A percentile compares a stretch with the other conserved stretches of the same genome.
Conservation (phyloP, 2,888 invertebrate genomes). For the Nephrotoma guestfalica region DNA sequence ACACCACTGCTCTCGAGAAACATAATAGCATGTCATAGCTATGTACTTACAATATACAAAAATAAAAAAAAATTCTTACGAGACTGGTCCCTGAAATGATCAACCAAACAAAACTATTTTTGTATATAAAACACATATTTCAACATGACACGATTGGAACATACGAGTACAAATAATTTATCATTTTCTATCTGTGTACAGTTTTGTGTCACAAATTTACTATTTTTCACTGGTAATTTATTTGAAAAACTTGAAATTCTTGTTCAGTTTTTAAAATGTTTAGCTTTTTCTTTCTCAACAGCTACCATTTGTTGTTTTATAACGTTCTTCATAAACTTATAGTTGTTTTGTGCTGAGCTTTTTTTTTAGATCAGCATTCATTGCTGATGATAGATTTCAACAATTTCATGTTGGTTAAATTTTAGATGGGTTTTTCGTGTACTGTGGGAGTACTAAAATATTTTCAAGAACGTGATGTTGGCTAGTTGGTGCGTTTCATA, state of each 20-base stretch:
- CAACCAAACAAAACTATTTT: neutral
- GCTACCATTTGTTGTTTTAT: neutral
- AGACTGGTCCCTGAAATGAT: neutral
- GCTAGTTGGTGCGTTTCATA: too few relatives aligned
- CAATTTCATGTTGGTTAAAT: neutral
- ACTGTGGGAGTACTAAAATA: neutral
- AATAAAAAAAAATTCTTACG: neutral
- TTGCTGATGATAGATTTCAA: neutral
- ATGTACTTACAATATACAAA: too few relatives aligned
- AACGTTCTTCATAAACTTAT: neutral
- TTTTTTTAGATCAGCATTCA: neutral
- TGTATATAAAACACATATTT: neutral
- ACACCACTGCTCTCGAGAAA: too few relatives aligned
- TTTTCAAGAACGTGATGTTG: neutral
- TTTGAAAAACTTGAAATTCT: neutral
- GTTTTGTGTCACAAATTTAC: neutral
- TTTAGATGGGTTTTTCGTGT: neutral
- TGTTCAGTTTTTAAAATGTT: neutral
- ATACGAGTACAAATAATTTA: neutral
- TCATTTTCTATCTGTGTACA: neutral
- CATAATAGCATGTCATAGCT: too few relatives aligned
- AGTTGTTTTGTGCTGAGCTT: neutral
- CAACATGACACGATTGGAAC: neutral
- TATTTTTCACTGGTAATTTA: neutral
- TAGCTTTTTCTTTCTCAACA: neutral